Evolutionary conservation across 2,797 vertebrate species (phyloP), one percentile per base, ranked within the genome.

Genomic region (Onychomys torridus): DNA sequence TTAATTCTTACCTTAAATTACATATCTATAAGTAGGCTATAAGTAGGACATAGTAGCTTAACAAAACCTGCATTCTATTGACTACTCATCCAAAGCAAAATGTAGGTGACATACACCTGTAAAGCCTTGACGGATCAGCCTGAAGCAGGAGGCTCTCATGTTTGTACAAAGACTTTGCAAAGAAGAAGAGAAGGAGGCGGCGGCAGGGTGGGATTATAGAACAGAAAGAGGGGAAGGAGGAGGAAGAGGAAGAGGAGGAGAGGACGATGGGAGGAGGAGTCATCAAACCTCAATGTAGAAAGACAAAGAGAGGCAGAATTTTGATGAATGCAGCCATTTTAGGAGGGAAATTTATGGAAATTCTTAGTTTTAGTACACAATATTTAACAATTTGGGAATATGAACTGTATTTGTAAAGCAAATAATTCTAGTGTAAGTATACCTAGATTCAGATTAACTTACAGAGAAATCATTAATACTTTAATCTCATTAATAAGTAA

Each of bases 21-120:
- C 37, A 59, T 5, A 25, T 8, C n/a, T 43, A 71, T 90, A 89
- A 90, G 55, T 77, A 84, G 75, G 16, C n/a, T 43, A 71, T 90
- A 89, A 90, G 55, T 77, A 84, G 75, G 16, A 96, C 84, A 34
- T 32, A 69, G 3, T 71, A 71, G 37, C 8, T 91, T 5, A 95
- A 85, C 5, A 94, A 91, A 82, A 34, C 8, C 76, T 94, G 13
- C 23, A 86, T 40, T 90, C 86, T 40, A 90, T 97, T 90, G 94
- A 67, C 63, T 91, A 79, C 75, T 93, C 78, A 93, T 57, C 91
- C 96, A 46, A 84, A 97, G 5, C 59, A 96, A 86, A 49, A 91
- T 96, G 89, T 96, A 97, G 85, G 93, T 34, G 52, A 43, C 10
- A 43, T 11, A 40, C n/a, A 3, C 10, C 46, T 37, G 5, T 77